Evolutionary conservation across 2,113 vertebrate species (phyloP), one percentile per base, ranked within the genome.

Genomic region (Probosciger aterrimus): DNA sequence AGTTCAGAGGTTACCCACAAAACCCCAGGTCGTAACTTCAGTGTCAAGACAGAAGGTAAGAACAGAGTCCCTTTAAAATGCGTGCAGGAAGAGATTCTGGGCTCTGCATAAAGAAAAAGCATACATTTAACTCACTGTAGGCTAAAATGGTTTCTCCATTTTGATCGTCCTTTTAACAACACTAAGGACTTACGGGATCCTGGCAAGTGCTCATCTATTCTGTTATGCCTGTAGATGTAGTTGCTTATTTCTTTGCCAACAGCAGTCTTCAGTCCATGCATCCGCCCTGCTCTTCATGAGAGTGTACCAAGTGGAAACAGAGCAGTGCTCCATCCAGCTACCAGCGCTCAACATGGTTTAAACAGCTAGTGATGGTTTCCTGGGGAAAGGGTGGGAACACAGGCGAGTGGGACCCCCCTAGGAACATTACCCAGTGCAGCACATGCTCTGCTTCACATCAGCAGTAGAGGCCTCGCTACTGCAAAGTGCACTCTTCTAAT

Each of bases 21-120:
- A 98, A 46, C 77, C 92, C 8, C 96, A 98, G 88, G 95, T 67
- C 47, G 71, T 76, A 33, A 6, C 92, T 1, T 63, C 46, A 15
- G 15, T 85, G 59, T 82, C 92, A 22, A 97, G 98, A 4, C 96
- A 97, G 82, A 98, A 98, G 97, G 98, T 98, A 43, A 97, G 92
- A 64, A 7, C 15, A 31, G 35, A 2, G 24, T 15, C 11, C 28
- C 27, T 22, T 19, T 14, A 13, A 59, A 52, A 46, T 5, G 33
- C 28, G 11, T 16, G 6, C 39, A 52, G 52, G 44, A 22, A 80
- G 18, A 8, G 52, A 18, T 28, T 62, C 52, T 50, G 67, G 60
- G 23, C 55, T 65, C 59, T 19, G 35, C 44, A 75, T 8, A 31
- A 47, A 39, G 22, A 17, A 52, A 69, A 77, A 67, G 59, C 52